Evolutionary conservation across 2,113 vertebrate genomes (phyloP).

Genomic region (Rhinoptilus africanus): DNA sequence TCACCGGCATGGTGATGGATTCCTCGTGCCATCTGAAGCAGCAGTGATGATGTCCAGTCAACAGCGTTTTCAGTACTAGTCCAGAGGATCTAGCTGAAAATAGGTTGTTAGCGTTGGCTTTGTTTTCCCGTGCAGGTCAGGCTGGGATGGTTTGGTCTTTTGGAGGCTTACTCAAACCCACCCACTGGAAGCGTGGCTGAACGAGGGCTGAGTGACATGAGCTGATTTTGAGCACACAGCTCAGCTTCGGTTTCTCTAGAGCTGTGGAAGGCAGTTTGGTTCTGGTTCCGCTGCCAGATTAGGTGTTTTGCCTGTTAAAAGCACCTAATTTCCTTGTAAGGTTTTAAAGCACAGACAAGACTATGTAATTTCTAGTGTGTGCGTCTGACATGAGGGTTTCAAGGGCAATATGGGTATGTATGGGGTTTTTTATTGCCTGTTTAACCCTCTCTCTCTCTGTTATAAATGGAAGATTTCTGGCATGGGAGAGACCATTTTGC

Average conservation of each 20-base stretch:
- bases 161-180: neutral
- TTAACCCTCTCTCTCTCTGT: neutral
- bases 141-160: neutral
- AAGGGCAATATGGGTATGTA: neutral
- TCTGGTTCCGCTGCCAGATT: neutral
- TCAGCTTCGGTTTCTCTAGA: neutral
- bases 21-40: neutral
- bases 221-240: neutral
- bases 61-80: neutral
- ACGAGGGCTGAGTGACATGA: neutral
- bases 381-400: neutral
- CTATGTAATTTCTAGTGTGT: neutral
- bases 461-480: neutral
- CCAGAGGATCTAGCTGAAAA: neutral
- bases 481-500: neutral
- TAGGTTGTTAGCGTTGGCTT: neutral
- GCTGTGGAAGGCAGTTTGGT: neutral
- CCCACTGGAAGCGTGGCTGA: neutral
- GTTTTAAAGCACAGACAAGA: neutral
- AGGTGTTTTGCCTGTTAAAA: neutral
- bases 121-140: neutral
- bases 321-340: neutral
- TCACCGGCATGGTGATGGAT: rapidly evolving
- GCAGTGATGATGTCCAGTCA: neutral
- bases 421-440: neutral